Evolutionary conservation across 2,888 invertebrate genomes (phyloP).

Genomic region (Antheraea assamensis): DNA sequence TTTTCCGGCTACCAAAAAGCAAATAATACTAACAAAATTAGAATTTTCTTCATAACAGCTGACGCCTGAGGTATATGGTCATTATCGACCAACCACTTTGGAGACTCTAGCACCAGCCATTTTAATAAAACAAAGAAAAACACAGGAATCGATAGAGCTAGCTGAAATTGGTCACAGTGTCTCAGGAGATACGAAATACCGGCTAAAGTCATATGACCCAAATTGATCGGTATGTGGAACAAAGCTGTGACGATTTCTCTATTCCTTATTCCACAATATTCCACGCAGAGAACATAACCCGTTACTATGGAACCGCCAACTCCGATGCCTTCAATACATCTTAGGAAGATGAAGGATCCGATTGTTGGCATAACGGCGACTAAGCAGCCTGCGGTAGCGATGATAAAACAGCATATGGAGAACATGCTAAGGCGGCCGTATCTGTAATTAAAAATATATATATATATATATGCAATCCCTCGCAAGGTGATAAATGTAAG

Average conservation of each 20-base stretch:
- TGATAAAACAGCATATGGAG: conserved; percentile 40
- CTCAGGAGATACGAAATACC: conserved; percentile 61
- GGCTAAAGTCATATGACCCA: conserved; percentile 57
- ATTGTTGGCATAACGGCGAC: conserved; percentile 53
- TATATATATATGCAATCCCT: neutral
- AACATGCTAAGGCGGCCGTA: conserved; percentile 57
- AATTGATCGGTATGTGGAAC: conserved; percentile 60
- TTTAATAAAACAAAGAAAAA: conserved; percentile 45
- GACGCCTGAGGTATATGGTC: conserved; percentile 47
- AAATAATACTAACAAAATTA: conserved; percentile 54
- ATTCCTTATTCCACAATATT: conserved; percentile 55
- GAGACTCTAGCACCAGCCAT: conserved; percentile 59
- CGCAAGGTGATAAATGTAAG: neutral
- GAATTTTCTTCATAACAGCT: conserved; percentile 54
- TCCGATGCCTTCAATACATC: conserved; percentile 61
- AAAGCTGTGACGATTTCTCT: conserved; percentile 60
- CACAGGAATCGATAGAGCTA: conserved; percentile 60
- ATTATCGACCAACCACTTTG: conserved; percentile 68
- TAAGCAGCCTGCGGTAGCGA: conserved; percentile 52
- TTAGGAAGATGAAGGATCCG: conserved; percentile 49
- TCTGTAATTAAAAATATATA: conserved; percentile 40
- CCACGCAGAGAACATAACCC: conserved; percentile 58
- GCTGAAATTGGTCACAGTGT: conserved; percentile 56
- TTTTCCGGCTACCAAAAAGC: neutral
- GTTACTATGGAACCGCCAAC: conserved; percentile 64